Evolutionary conservation across 2,797 vertebrate species (phyloP), one percentile per base, ranked within the genome.

Genomic region (Menidia menidia): DNA sequence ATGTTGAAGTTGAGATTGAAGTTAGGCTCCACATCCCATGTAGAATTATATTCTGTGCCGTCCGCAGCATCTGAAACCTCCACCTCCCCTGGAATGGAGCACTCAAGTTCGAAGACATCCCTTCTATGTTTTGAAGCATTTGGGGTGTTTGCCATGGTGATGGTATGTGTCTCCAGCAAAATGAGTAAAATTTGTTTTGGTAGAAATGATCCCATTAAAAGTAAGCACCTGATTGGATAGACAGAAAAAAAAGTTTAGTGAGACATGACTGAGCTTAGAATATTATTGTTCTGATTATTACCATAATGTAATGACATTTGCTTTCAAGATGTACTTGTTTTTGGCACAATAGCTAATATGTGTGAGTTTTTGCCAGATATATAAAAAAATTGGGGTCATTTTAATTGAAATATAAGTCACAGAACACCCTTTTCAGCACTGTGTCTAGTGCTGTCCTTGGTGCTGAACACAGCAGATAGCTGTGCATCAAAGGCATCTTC

Each of bases 1-100:
- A 71, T 14, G 39, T 57, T 82, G 4, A 88, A 68, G 57, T 83
- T 88, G 41, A 89, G 86, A 60, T 88, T 90, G 48, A 89, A 84
- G 33, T 88, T 85, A 31, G 89, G 84, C 70, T 88, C 88, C 0
- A 13, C 10, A 32, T 71, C 54, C 56, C 54, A 68, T 52, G 41
- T 76, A 35, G 54, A 4, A 0, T 75, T 77, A 0, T 66, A 31
- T 41, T 75, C 61, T 2, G 66, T 44, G 51, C 61, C 75, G 16
- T 15, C 1, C 0, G 64, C 48, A 19, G 32, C 11, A 10, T 70
- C 65, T 5, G 1, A 39, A 60, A 65, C 31, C 2, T 13, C 69
- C 0, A 0, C 60, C 57, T 80, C 76, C 10, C 0, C 71, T 53
- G 61, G 48, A 59, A 12, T 45, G 0, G 0, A 15, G 25, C 4